Conservation (phyloP, 2,888 invertebrate species). For the Aquatica leii region DNA sequence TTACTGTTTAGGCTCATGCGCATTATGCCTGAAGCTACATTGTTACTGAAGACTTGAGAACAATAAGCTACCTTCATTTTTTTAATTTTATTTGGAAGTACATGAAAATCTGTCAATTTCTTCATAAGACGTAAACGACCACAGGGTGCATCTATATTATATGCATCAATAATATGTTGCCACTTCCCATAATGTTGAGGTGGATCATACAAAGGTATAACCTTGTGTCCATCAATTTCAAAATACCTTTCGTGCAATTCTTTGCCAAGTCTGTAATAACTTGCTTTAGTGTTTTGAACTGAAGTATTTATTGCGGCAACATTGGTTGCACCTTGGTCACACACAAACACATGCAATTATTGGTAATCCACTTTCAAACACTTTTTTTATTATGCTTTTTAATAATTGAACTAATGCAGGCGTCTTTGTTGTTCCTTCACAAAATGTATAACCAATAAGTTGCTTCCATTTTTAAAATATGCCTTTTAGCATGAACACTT, state of each 20-base stretch:
- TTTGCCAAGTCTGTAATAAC: too few species aligned
- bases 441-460: background rate
- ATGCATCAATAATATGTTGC: background rate
- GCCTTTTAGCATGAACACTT: background rate
- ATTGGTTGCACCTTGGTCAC: background rate
- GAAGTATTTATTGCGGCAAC: background rate
- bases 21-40: background rate
- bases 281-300: background rate
- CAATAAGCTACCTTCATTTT: background rate
- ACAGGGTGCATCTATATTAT: background rate
- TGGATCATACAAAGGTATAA: background rate
- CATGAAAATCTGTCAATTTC: background rate
- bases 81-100: background rate
- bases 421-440: background rate
- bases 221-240: background rate
- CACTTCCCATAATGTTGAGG: conserved; percentile 11
- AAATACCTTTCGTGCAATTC: background rate
- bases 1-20: background rate
- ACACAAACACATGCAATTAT: background rate
- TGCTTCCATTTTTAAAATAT: background rate
- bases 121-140: background rate
- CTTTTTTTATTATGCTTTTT: background rate
- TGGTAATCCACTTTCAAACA: background rate
- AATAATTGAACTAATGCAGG: background rate
- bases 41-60: background rate